A percentile compares a stretch with the other conserved stretches of the same genome.
Conservation (phyloP, 2,888 invertebrate species). For the Macroteleia sp. region DNA sequence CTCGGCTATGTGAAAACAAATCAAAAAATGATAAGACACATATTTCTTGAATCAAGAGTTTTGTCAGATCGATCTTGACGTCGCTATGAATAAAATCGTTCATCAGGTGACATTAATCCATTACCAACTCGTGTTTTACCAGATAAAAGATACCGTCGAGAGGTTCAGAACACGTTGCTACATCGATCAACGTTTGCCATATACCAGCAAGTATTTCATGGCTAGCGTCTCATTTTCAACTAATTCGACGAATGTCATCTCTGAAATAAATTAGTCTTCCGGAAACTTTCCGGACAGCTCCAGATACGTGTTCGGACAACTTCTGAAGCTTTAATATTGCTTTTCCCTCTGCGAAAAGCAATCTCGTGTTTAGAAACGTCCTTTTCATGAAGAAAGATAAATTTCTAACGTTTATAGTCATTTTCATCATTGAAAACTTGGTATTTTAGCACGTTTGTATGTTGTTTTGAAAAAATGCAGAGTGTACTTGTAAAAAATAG, state of each 20-base stretch:
- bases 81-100: conserved; percentile 45
- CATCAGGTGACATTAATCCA: conserved; percentile 45
- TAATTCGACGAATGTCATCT: conserved; percentile 49
- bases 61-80: conserved; percentile 29
- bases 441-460: too few relatives aligned
- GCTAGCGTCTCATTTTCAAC: conserved; percentile 40
- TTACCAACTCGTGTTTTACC: conserved; percentile 43
- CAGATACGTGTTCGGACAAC: conserved; percentile 12
- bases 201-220: conserved; percentile 16
- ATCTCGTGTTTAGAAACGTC: background rate
- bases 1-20: background rate
- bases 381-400: too few relatives aligned
- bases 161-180: conserved; percentile 21
- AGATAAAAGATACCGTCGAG: conserved; percentile 34
- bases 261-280: conserved; percentile 46
- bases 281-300: conserved; percentile 25
- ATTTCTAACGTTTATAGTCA: too few relatives aligned
- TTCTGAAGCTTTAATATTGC: conserved; percentile 28
- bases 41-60: conserved; percentile 18
- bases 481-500: too few relatives aligned
- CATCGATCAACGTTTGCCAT: conserved; percentile 45
- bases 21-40: conserved; percentile 4
- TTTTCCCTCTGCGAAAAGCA: conserved; percentile 2
- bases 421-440: too few relatives aligned
- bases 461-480: too few relatives aligned